Evolutionary conservation across 1,140 invertebrate genomes (phyloP).

Genomic region (Drosophila ironensis): DNA sequence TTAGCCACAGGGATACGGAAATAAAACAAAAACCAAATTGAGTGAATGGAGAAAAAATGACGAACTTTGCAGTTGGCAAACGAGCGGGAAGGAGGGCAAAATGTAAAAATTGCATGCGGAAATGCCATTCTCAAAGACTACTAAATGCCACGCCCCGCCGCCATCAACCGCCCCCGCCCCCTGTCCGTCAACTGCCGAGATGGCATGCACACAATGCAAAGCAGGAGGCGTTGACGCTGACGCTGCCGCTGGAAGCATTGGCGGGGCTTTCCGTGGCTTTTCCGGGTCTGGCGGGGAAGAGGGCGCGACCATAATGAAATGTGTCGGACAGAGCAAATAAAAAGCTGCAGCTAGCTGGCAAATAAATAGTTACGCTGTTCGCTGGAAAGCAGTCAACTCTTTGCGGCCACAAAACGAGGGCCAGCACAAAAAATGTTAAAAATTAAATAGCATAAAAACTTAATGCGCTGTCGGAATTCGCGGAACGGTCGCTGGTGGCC

Average conservation of each 20-base stretch:
- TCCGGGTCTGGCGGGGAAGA: not conserved
- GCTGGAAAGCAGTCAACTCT: constrained; percentile 65
- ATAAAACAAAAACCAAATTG: constrained; percentile 15
- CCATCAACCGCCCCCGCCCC: constrained; percentile 13
- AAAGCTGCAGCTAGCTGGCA: constrained; percentile 53
- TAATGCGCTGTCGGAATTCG: constrained; percentile 73
- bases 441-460: constrained; percentile 80
- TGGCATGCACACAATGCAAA: constrained; percentile 61
- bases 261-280: not conserved
- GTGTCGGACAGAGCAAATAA: constrained; percentile 71
- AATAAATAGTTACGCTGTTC: constrained; percentile 74
- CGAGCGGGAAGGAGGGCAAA: constrained; percentile 20
- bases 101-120: constrained; percentile 78
- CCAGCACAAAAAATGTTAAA: constrained; percentile 54
- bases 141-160: constrained; percentile 55
- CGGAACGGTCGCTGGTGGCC: constrained; percentile 30
- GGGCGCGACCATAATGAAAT: constrained; percentile 62
- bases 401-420: constrained; percentile 58
- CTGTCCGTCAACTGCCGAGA: constrained; percentile 3
- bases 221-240: constrained; percentile 45
- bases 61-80: constrained; percentile 12
- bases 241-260: not conserved
- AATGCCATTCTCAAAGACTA: constrained; percentile 75
- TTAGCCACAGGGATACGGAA: constrained; percentile 56
- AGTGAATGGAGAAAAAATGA: constrained; percentile 49